Base-by-base conservation (phyloP, 2,113 vertebrate genomes). In the Brachirus orientalis region DNA sequence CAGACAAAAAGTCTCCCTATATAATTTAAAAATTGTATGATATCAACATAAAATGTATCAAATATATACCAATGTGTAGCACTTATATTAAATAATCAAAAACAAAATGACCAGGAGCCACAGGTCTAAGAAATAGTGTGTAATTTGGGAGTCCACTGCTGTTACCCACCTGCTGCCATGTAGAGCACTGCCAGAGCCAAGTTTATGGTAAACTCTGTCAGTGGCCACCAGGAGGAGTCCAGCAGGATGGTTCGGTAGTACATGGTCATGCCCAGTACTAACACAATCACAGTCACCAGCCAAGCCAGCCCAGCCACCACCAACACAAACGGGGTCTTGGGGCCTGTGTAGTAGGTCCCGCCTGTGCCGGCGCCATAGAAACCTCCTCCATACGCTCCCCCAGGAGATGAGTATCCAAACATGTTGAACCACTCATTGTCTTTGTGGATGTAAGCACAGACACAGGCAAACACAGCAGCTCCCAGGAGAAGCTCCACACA, bases 181-280 rank as follows among this genome's bases (percentile, higher is more conserved):
- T 96, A 98, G 11, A 99, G 87, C 10, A 98, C 45, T 0, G 96
- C 96, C 80, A 98, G 76, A 35, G 86, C 93, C 35, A 98, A 79
- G 8, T 98, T 99, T 10, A 99, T 91, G 4, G 89, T 94, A 0
- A 99, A 98, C 86, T 99, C 98, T 0, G 98, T 98, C 55, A 98
- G 86, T 0, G 98, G 98, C 98, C 98, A 99, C 97, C 97, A 99
- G 75, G 8, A 86, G 2, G 98, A 98, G 82, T 98, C 97, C 59
- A 99, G 89, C 33, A 99, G 95, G 69, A 99, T 98, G 10, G 95
- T 96, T 38, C 95, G 95, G 83, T 99, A 99, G 81, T 99, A 99
- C 96, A 98, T 96, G n/a, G 96, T 96, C 97, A 99, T 98, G 58
- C 98, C 97, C 28, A 99, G 89, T 13, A 96, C 96, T 6, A 99